These are phyloP conservation scores for Falco biarmicus DNA, from an alignment of 2,797 vertebrate species.

Conservation along the genomic window DNA sequence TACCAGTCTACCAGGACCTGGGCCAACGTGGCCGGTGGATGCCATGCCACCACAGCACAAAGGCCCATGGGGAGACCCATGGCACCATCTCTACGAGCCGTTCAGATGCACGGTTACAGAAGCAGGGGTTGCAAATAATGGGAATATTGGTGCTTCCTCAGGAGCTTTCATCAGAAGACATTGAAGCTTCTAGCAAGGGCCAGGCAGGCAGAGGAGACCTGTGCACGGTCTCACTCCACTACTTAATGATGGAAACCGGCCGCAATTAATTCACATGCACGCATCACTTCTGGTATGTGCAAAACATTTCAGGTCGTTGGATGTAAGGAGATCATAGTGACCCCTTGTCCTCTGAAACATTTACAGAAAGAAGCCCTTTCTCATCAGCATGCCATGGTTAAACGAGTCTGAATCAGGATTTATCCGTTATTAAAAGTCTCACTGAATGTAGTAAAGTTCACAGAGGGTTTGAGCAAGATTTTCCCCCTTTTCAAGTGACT, in stretches of 20 bases:
- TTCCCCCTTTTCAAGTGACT: slow-evolving; percentile 87
- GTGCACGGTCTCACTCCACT: neutral
- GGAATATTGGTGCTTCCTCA: neutral
- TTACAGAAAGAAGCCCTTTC: neutral
- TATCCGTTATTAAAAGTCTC: neutral
- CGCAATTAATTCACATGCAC: neutral
- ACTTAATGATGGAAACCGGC: neutral
- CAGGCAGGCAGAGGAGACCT: neutral
- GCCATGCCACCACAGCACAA: neutral
- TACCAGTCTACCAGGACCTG: neutral
- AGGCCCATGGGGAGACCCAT: accelerated
- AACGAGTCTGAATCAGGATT: neutral
- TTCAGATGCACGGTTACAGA: neutral
- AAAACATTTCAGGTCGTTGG: neutral
- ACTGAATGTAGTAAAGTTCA: slow-evolving; percentile 38
- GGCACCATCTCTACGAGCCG: accelerated
- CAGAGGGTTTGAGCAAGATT: slow-evolving; percentile 42
- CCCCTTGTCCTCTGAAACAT: neutral
- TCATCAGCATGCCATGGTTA: neutral
- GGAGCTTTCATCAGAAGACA: neutral
- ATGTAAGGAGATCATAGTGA: neutral
- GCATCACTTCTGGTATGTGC: neutral
- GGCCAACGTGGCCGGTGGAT: accelerated
- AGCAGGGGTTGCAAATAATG: neutral
- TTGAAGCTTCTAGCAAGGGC: neutral